Evolutionary conservation across 2,797 vertebrate species (phyloP).

Genomic region (Spinus olivaceus): DNA sequence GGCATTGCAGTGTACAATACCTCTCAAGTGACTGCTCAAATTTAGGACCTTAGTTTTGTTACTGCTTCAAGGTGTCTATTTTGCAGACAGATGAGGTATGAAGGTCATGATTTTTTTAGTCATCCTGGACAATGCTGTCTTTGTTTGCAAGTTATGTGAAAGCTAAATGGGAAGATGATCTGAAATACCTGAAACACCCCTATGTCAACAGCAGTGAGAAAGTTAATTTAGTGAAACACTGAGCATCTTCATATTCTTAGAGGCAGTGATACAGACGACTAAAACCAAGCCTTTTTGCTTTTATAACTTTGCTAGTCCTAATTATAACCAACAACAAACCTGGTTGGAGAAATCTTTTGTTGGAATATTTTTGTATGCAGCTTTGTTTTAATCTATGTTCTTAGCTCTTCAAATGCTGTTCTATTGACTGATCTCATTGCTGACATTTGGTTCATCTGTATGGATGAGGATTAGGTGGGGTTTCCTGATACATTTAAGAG

Average conservation of each 20-base stretch:
- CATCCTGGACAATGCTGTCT: neutral
- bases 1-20: neutral
- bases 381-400: neutral
- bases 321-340: neutral
- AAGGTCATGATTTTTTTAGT: neutral
- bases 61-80: neutral
- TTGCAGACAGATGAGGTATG: neutral
- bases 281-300: neutral
- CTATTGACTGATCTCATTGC: neutral
- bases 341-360: neutral
- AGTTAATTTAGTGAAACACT: neutral
- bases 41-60: neutral
- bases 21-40: neutral
- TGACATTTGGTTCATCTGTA: constrained; percentile 18
- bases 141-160: neutral
- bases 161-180: neutral
- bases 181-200: neutral
- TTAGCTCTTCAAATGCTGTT: neutral
- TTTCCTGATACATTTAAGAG: neutral
- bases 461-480: neutral
- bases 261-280: neutral
- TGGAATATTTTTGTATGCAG: neutral
- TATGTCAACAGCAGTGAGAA: neutral
- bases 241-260: neutral
- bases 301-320: neutral